Evolutionary conservation across 2,113 vertebrate genomes (phyloP), one percentile per base, ranked within the genome.

Genomic region (Hyla sarda): DNA sequence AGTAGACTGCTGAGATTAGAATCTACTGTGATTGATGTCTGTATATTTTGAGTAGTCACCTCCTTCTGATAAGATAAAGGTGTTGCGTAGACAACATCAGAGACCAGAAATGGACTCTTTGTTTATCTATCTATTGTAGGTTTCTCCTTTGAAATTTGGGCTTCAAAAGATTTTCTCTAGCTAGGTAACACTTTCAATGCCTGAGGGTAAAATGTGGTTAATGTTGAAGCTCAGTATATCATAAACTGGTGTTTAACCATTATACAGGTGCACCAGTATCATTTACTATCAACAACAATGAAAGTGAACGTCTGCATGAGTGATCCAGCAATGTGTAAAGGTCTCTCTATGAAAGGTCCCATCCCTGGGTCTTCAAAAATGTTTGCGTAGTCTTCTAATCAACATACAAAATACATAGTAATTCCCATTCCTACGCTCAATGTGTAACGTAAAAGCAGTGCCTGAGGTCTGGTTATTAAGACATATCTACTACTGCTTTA

Each of bases 11-110:
- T 28, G 1, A 3, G 11, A 32, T 67, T 32, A 32, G 0, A 48
- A 11, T 48, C n/a, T 25, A 3, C n/a, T 28, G 48, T 75, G n/a
- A 75, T 30, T 28, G 14, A 17, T 0, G 25, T 62, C 25, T 62
- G 60, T 74, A 74, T 25, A 25, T 74, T 74, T 41, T 71, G 17
- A 48, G n/a, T 41, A 47, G 10, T 48, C 69, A 10, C 19, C 21
- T 74, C n/a, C 34, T 75, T 14, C n/a, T 75, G 73, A 50, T 75
- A 50, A 75, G 45, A 75, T 75, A 50, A 75, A 75, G 73, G 73
- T 75, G 45, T 50, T 14, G 2, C 5, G n/a, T 17, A 28, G 9
- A 19, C 45, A 30, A 75, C 19, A 75, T 30, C 73, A 75, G 45
- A 50, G 45, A 14, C 50, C 45, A 75, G 3, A 47, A 48, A 67